Evolutionary conservation across 2,888 invertebrate genomes (phyloP).

Genomic region (Nowickia ferox): DNA sequence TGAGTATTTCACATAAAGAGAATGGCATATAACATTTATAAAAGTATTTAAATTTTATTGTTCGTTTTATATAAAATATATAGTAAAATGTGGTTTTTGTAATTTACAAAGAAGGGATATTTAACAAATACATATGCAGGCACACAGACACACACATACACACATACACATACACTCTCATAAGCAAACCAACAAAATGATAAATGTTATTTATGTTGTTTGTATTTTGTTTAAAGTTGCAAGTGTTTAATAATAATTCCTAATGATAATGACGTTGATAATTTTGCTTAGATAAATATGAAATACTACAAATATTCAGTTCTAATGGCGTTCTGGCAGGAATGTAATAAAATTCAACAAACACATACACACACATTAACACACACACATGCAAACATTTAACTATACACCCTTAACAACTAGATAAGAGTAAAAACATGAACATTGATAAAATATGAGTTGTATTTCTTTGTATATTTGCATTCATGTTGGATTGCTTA

Average conservation of each 20-base stretch:
- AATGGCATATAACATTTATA: conserved; percentile 5
- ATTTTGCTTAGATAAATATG: conserved; percentile 30
- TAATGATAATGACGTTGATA: conserved; percentile 25
- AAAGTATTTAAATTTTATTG: conserved; percentile 39
- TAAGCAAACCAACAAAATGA: neutral
- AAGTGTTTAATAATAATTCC: conserved; percentile 51
- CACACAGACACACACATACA: neutral
- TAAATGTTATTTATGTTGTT: conserved; percentile 55
- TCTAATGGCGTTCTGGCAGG: conserved; percentile 32
- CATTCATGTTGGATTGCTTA: neutral
- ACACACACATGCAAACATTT: neutral
- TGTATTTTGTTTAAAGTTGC: conserved; percentile 46
- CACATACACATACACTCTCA: neutral
- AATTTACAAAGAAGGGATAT: conserved; percentile 37
- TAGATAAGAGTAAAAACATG: no score
- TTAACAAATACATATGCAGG: neutral
- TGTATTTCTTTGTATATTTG: conserved; percentile 20
- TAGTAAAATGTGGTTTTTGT: conserved; percentile 19
- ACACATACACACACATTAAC: neutral
- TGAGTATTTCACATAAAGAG: neutral
- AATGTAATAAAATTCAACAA: neutral
- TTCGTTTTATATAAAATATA: neutral
- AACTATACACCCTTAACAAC: no score
- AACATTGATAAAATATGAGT: neutral
- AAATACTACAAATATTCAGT: conserved; percentile 18